phyloP scores from a whole-genome alignment of 2,797 vertebrate genomes.

The Picus viridis region DNA sequence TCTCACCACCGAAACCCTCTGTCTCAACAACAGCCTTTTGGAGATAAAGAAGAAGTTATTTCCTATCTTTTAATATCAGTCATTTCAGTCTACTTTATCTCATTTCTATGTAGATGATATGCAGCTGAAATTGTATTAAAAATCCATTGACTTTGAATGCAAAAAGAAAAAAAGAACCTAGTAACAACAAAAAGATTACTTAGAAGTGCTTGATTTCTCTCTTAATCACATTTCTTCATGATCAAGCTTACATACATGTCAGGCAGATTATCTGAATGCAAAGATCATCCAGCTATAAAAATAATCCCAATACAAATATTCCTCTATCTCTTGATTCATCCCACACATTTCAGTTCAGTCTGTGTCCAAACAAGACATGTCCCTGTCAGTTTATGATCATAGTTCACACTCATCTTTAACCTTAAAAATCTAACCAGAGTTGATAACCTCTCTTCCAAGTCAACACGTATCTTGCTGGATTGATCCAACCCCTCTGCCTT shows the following conservation, averaged over 20 bases:
- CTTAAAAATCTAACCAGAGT: not conserved
- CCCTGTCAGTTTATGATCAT: not conserved
- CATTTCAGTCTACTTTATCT: not conserved
- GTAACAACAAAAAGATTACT: not conserved
- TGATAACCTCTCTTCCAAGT: constrained; percentile 34
- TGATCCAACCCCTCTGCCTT: not conserved
- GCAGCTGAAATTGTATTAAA: not conserved
- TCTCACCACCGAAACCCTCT: not conserved
- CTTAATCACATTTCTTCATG: not conserved
- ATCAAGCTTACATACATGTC: not conserved
- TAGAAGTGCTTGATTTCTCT: not conserved
- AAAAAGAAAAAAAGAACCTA: not conserved
- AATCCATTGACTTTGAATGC: not conserved
- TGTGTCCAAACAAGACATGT: not conserved
- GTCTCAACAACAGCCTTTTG: not conserved
- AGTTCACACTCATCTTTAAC: constrained; percentile 16
- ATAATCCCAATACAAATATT: not conserved
- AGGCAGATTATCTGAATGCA: not conserved
- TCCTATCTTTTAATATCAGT: not conserved
- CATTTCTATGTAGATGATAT: not conserved
- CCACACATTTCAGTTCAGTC: not conserved
- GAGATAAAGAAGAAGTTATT: not conserved
- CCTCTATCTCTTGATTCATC: not conserved
- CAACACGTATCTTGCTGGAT: not conserved
- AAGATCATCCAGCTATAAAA: not conserved